A percentile compares a stretch with the other conserved stretches of the same genome.
phyloP scores from a whole-genome alignment of 2,888 invertebrate genomes.

The Mylabris sibirica region DNA sequence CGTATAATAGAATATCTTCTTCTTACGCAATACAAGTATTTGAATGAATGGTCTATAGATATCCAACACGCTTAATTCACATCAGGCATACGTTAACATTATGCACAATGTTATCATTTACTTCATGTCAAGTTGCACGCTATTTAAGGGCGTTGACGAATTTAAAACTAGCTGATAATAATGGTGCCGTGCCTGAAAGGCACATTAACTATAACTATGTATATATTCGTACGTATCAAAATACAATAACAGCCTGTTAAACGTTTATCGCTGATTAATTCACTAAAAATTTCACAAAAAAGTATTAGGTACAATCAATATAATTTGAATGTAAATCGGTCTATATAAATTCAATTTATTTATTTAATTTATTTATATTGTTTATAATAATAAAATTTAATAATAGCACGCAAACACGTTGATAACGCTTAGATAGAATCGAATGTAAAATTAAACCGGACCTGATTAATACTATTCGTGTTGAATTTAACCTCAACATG shows the following conservation, averaged over 20 bases:
- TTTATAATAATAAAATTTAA: slow-evolving; percentile 35
- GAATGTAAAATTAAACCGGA: slow-evolving; percentile 46
- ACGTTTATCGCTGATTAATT: background rate
- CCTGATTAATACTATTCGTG: slow-evolving; percentile 45
- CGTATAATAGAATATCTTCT: background rate
- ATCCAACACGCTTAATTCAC: slow-evolving; percentile 28
- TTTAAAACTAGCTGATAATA: slow-evolving; percentile 35
- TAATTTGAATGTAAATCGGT: background rate
- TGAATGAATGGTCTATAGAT: slow-evolving; percentile 17
- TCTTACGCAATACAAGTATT: background rate
- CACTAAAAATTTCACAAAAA: background rate
- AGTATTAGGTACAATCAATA: background rate
- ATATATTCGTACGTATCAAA: slow-evolving; percentile 15
- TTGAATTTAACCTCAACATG: slow-evolving; percentile 41
- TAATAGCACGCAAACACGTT: slow-evolving; percentile 41
- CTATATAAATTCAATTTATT: slow-evolving; percentile 7
- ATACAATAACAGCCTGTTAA: background rate
- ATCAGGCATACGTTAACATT: slow-evolving; percentile 30
- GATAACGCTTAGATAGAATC: slow-evolving; percentile 47
- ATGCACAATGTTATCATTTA: slow-evolving; percentile 31
- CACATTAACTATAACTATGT: slow-evolving; percentile 30
- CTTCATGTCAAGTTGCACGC: slow-evolving; percentile 24
- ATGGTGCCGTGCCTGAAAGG: slow-evolving; percentile 36
- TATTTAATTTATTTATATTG: slow-evolving; percentile 22
- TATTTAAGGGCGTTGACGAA: slow-evolving; percentile 34